Conservation (phyloP, 2,113 vertebrate genomes). For the Colinus virginianus region DNA sequence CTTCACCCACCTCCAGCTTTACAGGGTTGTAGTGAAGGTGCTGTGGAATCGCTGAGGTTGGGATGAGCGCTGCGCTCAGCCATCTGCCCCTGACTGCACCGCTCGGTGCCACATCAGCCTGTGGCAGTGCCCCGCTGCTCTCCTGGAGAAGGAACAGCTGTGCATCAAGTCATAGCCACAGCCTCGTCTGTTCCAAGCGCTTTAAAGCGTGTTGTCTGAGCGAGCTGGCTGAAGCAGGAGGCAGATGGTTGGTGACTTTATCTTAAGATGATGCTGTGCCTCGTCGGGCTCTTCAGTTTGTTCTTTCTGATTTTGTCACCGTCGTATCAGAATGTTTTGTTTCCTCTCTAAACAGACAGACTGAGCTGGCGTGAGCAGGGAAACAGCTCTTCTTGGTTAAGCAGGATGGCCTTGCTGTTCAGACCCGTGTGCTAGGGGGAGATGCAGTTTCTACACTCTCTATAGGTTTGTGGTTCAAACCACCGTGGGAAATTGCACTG, state of each 20-base stretch:
- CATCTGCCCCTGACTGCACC: too few species aligned
- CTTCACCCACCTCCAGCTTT: background rate
- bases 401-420: background rate
- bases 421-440: background rate
- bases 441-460: background rate
- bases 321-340: background rate
- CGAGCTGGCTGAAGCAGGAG: background rate
- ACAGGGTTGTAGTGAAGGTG: background rate
- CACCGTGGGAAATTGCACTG: background rate
- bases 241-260: background rate
- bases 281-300: background rate
- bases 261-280: background rate
- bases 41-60: too few species aligned
- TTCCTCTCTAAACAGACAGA: background rate
- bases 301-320: background rate
- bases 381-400: background rate
- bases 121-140: too few species aligned
- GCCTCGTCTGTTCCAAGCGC: accelerated
- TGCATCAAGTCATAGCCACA: background rate
- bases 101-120: too few species aligned
- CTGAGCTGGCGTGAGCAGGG: background rate
- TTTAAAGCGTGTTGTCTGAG: background rate
- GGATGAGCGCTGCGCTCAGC: too few species aligned
- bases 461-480: background rate
- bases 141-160: background rate